Evolutionary conservation across 2,888 invertebrate genomes (phyloP).

Genomic region (Mayetiola destructor): DNA sequence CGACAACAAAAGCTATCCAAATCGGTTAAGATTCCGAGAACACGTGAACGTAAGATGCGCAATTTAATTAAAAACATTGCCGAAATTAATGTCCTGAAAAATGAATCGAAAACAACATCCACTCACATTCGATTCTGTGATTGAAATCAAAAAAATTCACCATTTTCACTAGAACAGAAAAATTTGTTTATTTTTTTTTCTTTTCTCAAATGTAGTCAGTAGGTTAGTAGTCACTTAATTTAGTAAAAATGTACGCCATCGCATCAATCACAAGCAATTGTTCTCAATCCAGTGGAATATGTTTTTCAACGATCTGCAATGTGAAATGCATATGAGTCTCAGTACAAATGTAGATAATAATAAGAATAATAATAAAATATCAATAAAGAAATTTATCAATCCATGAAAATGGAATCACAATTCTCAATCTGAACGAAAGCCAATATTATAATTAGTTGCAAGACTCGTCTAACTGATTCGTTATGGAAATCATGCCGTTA

Average conservation of each 20-base stretch:
- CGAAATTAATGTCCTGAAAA: neutral
- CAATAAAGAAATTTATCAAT: neutral
- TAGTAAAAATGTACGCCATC: too few species aligned
- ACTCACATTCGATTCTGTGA: constrained; percentile 31
- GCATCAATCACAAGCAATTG: too few species aligned
- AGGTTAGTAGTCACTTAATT: too few species aligned
- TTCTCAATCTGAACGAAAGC: neutral
- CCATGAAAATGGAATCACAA: neutral
- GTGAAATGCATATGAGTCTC: too few species aligned
- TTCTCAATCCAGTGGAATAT: constrained; percentile 18
- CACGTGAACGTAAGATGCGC: constrained; percentile 28
- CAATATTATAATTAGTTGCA: neutral
- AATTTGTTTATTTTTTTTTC: too few species aligned
- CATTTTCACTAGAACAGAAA: too few species aligned
- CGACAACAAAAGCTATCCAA: constrained; percentile 33
- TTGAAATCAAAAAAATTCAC: too few species aligned
- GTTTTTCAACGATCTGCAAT: constrained; percentile 42
- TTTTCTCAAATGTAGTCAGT: too few species aligned
- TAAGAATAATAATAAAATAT: neutral
- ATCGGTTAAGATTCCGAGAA: constrained; percentile 28
- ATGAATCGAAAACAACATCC: constrained; percentile 23
- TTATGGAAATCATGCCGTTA: too few species aligned
- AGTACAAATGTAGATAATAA: too few species aligned
- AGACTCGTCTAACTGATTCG: neutral
- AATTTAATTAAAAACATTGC: neutral